Evolutionary conservation across 2,113 vertebrate species (phyloP), one percentile per base, ranked within the genome.

Genomic region (Centropus unirufus): DNA sequence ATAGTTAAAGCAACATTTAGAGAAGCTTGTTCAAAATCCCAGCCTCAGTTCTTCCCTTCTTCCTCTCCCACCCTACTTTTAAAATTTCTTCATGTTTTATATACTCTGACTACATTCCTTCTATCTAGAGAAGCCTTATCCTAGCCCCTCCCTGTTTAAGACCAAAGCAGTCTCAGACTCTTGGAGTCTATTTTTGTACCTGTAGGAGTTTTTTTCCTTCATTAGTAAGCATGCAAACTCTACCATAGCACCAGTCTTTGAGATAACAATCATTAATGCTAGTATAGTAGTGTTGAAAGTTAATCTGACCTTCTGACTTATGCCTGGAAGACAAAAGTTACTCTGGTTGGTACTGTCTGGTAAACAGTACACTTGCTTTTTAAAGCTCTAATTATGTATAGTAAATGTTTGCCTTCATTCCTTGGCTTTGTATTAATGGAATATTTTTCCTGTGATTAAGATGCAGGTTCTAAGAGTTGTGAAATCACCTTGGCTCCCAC

Each of bases 1-100:
- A 88, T 93, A 95, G 81, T 96, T 94, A 94, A 92, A 93, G 36
- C 66, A 83, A 80, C 55, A 61, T 84, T 96, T 94, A 91, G 32
- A 83, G 63, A 78, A 87, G 66, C 42, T 67, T 85, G 34, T 95
- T 97, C 61, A 63, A 96, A 96, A 90, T 86, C 82, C 52, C 64
- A 70, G 58, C 46, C 54, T 73, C n/a, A 20, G 22, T 59, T 70
- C 67, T 77, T 72, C 27, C 90, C 17, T 42, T 26, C 23, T 46
- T 58, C 12, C 59, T 7, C 26, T 84, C 49, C 18, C 10, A 13
- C 6, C 17, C 34, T 34, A 47, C 44, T 73, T 59, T 59, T 66
- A 63, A 44, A 40, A 29, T 42, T 30, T 58, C 32, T 93, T 80
- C 3, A 58, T 72, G 54, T 76, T 94, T 79, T 88, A 89, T 5